Base-by-base conservation (phyloP, 2,797 vertebrate species). In the Falco concolor region DNA sequence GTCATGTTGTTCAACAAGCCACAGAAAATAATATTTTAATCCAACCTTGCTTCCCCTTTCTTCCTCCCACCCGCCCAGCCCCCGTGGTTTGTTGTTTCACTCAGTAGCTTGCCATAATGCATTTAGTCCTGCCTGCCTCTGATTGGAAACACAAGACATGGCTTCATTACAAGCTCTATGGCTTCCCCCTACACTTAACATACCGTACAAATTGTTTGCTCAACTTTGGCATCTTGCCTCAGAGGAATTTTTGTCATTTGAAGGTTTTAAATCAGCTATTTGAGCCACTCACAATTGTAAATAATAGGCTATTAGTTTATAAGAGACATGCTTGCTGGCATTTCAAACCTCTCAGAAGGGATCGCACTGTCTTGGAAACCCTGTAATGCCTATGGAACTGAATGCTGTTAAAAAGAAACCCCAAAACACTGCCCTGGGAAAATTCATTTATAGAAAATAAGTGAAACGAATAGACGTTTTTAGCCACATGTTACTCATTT, bases 401-500 rank as follows among this genome's bases (percentile, higher is more conserved):
- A 97, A 53, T 11, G 40, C 91, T 87, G 50, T 17, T 57, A 17
- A 72, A 95, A 53, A 97, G 95, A 87, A 97, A 95, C 90, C 95
- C 93, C 96, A 21, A 78, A 91, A 95, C 82, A 47, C 84, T 36
- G 90, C 96, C 93, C 96, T 93, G 96, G 97, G 96, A 97, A 97
- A 94, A 84, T 42, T 95, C 92, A 86, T 92, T 97, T 95, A 53
- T 72, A 87, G 97, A 52, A 91, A 96, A 98, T 95, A 97, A 89
- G 98, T 94, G 98, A 98, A 98, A 98, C 95, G 98, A 97, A 96
- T 18, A 8, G 91, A 97, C 59, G 95, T 98, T 98, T 96, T 89
- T 87, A 98, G 97, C 97, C 99, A 98, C 97, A 98, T 98, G 99
- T 98, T 98, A 87, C 97, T 98, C 97, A 92, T 99, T 99, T 95